These are phyloP conservation scores for Hylia prasina DNA, from an alignment of 2,113 vertebrate species.

Conservation along the genomic window DNA sequence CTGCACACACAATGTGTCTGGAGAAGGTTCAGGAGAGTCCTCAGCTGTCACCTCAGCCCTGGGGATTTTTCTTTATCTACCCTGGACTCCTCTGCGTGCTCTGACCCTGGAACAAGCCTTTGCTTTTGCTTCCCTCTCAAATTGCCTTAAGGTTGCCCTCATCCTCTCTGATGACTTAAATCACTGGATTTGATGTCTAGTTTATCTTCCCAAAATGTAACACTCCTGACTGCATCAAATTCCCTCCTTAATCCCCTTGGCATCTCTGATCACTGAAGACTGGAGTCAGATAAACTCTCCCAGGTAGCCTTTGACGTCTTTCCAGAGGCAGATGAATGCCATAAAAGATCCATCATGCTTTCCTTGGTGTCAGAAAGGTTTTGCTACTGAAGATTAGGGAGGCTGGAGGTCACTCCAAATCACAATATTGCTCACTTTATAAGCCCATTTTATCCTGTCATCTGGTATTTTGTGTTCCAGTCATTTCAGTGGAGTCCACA, in stretches of 20 bases:
- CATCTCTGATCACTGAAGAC: background rate
- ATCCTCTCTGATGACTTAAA: background rate
- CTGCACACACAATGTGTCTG: background rate
- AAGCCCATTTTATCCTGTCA: slow-evolving; percentile 11
- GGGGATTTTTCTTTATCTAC: background rate
- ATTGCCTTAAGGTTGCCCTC: background rate
- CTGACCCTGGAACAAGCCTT: background rate
- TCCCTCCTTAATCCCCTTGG: background rate
- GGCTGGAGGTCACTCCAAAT: background rate
- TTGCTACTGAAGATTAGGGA: background rate
- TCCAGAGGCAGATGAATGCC: background rate
- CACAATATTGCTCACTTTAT: background rate
- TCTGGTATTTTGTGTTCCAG: background rate
- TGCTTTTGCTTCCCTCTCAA: background rate
- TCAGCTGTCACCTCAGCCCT: background rate
- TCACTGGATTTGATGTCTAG: background rate
- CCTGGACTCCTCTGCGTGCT: background rate
- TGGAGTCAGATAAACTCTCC: background rate
- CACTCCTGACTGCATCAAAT: background rate
- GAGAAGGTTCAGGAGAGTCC: background rate
- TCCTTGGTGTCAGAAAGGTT: background rate
- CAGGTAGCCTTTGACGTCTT: background rate
- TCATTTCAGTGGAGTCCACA: background rate
- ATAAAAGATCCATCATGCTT: slow-evolving; percentile 17
- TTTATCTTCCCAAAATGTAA: background rate